phyloP scores from a whole-genome alignment of 2,888 invertebrate species.

The Nineta flava region DNA sequence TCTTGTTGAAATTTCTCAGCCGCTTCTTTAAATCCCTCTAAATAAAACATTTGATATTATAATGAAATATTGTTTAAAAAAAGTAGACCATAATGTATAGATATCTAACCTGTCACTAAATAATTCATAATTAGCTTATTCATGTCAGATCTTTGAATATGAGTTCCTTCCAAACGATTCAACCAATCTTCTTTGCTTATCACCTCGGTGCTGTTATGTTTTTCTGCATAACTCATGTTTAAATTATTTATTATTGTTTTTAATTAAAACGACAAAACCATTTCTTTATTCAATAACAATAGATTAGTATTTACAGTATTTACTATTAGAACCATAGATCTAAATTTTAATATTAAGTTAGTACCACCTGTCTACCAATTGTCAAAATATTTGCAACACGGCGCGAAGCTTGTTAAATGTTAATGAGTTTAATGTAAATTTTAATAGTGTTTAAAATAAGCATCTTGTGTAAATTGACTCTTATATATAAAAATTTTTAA shows the following conservation, averaged over 20 bases:
- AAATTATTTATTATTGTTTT: neutral
- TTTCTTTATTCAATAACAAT: no score
- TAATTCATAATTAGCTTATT: slow-evolving; percentile 98
- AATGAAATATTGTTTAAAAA: slow-evolving; percentile 7
- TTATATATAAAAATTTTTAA: no score
- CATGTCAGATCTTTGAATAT: slow-evolving; percentile 82
- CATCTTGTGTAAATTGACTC: no score
- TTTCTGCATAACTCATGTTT: slow-evolving; percentile 34
- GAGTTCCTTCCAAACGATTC: slow-evolving; percentile 54
- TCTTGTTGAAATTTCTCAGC: slow-evolving; percentile 93
- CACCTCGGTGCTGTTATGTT: slow-evolving; percentile 23
- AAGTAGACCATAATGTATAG: neutral
- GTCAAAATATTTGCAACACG: no score
- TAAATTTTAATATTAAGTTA: no score
- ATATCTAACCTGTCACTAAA: slow-evolving; percentile 70
- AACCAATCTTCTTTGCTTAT: slow-evolving; percentile 57
- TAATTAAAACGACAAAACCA: no score
- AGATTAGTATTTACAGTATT: no score
- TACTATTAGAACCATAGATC: no score
- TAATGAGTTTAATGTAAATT: no score
- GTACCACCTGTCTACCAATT: no score
- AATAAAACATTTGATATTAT: slow-evolving; percentile 11
- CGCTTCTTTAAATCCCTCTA: slow-evolving; percentile 91
- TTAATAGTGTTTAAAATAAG: no score
- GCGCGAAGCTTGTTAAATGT: no score